Conservation (phyloP, 2,113 vertebrate genomes). For the Esox niger region DNA sequence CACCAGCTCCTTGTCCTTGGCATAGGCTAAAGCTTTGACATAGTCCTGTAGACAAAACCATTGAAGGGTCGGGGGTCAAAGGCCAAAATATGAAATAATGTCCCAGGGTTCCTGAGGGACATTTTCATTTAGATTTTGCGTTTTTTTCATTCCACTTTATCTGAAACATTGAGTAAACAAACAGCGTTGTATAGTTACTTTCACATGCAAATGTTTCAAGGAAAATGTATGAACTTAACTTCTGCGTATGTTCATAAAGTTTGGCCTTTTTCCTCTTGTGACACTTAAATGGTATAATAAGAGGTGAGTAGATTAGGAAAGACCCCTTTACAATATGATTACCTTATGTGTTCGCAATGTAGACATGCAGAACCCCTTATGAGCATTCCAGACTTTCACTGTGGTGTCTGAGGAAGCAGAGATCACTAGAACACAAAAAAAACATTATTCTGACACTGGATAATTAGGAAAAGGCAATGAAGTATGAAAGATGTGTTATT, state of each 20-base stretch:
- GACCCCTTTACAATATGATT: slow-evolving; percentile 9
- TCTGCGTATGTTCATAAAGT: no score
- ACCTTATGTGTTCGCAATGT: slow-evolving; percentile 90
- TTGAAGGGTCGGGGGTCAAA: neutral
- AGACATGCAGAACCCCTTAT: slow-evolving; percentile 92
- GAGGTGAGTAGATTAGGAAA: no score
- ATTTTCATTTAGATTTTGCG: neutral
- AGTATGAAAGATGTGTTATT: no score
- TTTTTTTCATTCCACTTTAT: no score
- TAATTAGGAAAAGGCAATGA: neutral
- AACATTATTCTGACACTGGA: neutral
- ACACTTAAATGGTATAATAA: no score
- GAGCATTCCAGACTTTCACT: slow-evolving; percentile 90
- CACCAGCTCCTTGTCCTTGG: slow-evolving; percentile 88
- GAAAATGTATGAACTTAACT: no score
- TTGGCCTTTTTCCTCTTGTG: no score
- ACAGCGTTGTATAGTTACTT: no score
- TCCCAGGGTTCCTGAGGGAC: neutral
- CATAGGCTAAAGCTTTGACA: slow-evolving; percentile 88
- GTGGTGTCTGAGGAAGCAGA: slow-evolving; percentile 89
- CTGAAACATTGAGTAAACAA: no score
- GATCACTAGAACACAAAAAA: slow-evolving; percentile 73
- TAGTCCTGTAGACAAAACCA: slow-evolving; percentile 74
- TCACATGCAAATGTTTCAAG: no score
- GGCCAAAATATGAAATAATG: slow-evolving; percentile 6